Base-by-base conservation (phyloP, 2,113 vertebrate species). In the Pygoscelis adeliae region DNA sequence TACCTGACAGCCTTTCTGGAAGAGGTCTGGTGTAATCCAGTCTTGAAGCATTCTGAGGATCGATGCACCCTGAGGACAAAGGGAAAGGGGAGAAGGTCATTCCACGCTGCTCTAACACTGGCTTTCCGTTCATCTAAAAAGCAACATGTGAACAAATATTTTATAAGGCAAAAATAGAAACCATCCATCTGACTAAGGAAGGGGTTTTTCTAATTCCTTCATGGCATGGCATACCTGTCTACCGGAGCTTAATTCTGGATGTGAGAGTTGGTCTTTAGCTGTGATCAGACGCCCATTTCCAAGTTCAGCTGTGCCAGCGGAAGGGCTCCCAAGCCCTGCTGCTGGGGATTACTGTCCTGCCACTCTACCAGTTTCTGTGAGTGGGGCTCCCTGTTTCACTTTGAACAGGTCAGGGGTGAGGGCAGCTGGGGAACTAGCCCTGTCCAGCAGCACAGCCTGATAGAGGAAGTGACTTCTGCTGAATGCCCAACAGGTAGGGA, bases 31-130 rank as follows among this genome's bases (percentile, higher is more conserved):
- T 29, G 98, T 98, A 89, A 99, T 98, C 98, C 98, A 99, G 87
- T 98, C 98, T 97, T 87, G 98, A 94, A 99, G 83, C 99, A 99
- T 99, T 92, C 99, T 98, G 71, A 99, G 98, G 92, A 99, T 97
- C 1, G 99, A 99, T 8, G 99, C 98, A 73, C 99, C 99, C 99
- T 99, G 87, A 36, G 65, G 55, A 95, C 30, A 85, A 74, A 94
- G 40, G 27, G 20, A 95, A 88, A 89, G 34, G 26, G 30, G 20
- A 81, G n/a, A 94, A 86, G 23, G 66, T 96, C 77, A 96, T 44
- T 83, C 16, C 49, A 30, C 0, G 11, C n/a, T 56, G 9, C 18
- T 58, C 42, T 53, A 50, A 69, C 50, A 29, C 32, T 61, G 53
- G 13, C 44, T 87, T 96, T 79, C 42, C 1, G 0, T 65, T 82